These are phyloP conservation scores for Pithys albifrons DNA, from an alignment of 2,113 vertebrate species.

Conservation along the genomic window DNA sequence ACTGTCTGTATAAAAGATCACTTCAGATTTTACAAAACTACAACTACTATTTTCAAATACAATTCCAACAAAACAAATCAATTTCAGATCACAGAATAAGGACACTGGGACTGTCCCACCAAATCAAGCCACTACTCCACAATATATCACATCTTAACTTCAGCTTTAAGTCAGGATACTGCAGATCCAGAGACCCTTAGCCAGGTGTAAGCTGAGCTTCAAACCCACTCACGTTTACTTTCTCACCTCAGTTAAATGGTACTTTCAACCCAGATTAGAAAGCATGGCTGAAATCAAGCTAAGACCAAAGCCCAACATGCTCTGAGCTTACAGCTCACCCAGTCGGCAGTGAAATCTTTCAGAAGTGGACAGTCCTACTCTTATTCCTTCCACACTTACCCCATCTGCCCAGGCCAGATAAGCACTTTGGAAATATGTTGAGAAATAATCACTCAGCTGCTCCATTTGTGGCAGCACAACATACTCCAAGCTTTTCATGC, in stretches of 20 bases:
- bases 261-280: background rate
- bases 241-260: background rate
- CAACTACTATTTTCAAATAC: background rate
- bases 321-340: background rate
- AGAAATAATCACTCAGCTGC: background rate
- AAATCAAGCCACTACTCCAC: background rate
- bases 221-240: background rate
- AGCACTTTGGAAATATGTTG: background rate
- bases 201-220: background rate
- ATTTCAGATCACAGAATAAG: background rate
- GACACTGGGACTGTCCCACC: background rate
- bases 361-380: background rate
- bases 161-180: background rate
- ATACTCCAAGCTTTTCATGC: accelerated
- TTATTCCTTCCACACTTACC: background rate
- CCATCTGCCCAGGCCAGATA: background rate
- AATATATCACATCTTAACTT: background rate
- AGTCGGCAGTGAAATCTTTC: background rate
- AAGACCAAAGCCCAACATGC: background rate
- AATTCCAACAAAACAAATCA: background rate
- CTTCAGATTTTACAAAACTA: background rate
- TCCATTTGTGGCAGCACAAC: background rate
- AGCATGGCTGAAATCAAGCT: background rate
- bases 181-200: background rate
- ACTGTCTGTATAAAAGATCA: background rate